Evolutionary conservation across 2,797 vertebrate genomes (phyloP).

Genomic region (Triplophysa yarkandensis): DNA sequence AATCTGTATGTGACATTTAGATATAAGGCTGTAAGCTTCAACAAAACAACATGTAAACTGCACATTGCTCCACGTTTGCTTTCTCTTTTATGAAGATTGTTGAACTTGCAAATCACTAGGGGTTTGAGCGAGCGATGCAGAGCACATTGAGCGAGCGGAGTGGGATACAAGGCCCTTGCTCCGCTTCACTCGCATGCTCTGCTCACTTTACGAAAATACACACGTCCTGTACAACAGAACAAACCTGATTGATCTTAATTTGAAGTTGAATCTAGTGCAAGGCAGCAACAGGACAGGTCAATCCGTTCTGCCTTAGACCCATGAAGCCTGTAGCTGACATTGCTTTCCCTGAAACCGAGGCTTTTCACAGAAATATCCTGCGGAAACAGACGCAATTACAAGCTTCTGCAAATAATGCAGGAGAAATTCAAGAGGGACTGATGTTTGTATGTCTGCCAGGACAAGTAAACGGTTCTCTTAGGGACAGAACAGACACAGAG

Average conservation of each 20-base stretch:
- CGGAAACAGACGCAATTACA: not conserved
- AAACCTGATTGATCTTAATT: not conserved
- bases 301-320: not conserved
- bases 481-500: constrained; percentile 3
- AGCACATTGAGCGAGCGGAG: too few species aligned
- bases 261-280: not conserved
- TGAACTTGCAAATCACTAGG: too few species aligned
- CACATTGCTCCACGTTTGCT: too few species aligned
- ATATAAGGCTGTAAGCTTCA: too few species aligned
- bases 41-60: too few species aligned
- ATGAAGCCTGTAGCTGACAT: not conserved
- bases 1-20: too few species aligned
- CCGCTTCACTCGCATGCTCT: too few species aligned
- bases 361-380: not conserved
- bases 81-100: too few species aligned
- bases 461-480: not conserved
- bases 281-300: not conserved
- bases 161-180: too few species aligned
- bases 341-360: not conserved
- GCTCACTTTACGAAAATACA: too few species aligned
- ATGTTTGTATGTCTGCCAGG: not conserved
- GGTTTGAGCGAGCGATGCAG: too few species aligned
- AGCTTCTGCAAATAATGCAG: not conserved
- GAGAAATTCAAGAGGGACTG: not conserved
- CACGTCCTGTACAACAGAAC: not conserved